A percentile compares a stretch with the other conserved stretches of the same genome.
Conservation (phyloP, 2,113 vertebrate species). For the Apaloderma vittatum region DNA sequence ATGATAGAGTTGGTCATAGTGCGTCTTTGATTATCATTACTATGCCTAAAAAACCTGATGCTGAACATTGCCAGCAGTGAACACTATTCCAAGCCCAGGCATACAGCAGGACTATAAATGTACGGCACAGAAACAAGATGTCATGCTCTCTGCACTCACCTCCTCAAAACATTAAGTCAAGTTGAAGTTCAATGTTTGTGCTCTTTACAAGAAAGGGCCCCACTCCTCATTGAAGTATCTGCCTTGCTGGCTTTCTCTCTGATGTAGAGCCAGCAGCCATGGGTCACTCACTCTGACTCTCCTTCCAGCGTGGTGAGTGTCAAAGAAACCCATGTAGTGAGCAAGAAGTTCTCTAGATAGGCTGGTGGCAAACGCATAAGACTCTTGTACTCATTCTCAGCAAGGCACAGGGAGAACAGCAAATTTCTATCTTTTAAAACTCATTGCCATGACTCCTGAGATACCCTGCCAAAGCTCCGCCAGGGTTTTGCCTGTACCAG, state of each 20-base stretch:
- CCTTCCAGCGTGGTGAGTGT: not conserved
- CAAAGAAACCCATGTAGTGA: not conserved
- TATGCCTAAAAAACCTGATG: not conserved
- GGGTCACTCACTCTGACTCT: rapidly evolving
- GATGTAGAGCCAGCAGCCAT: not conserved
- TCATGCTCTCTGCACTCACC: not conserved
- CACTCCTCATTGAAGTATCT: rapidly evolving
- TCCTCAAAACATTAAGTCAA: not conserved
- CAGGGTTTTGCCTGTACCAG: not conserved
- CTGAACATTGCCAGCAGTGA: not conserved
- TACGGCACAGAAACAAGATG: not conserved
- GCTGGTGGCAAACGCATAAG: not conserved
- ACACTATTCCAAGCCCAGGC: not conserved
- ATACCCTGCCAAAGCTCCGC: not conserved
- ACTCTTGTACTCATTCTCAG: not conserved
- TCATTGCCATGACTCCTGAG: not conserved
- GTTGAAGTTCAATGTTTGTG: not conserved
- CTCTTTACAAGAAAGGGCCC: not conserved
- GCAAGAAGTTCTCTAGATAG: not conserved
- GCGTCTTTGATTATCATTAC: not conserved
- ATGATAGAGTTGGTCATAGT: not conserved
- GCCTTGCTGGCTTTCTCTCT: not conserved
- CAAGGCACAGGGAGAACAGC: not conserved
- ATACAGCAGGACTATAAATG: not conserved
- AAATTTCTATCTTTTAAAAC: not conserved